Percentiles rank a stretch among this genome's conserved stretches.
Conservation (phyloP, 2,797 vertebrate genomes). For the Cichlasoma orientale region DNA sequence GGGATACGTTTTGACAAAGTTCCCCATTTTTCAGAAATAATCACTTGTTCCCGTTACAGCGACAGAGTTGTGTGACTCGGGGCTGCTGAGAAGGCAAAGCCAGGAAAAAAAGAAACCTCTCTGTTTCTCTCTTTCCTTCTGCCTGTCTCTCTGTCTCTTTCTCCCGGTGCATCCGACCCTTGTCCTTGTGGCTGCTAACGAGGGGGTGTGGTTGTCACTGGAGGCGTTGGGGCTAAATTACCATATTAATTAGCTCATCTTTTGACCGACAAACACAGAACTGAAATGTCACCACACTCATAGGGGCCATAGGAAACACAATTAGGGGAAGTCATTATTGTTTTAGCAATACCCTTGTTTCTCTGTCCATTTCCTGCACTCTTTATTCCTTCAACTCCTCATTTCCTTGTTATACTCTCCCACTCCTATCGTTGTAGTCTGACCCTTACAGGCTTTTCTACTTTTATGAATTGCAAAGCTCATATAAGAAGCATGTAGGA, state of each 20-base stretch:
- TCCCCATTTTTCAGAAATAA: constrained; percentile 81
- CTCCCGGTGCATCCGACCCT: constrained; percentile 47
- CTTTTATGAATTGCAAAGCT: constrained; percentile 31
- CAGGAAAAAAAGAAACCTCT: constrained; percentile 36
- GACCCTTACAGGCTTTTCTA: constrained; percentile 7
- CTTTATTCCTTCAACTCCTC: constrained; percentile 48
- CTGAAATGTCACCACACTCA: constrained; percentile 78
- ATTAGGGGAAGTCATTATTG: constrained; percentile 79
- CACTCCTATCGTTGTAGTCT: constrained; percentile 34
- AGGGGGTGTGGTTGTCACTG: constrained; percentile 78
- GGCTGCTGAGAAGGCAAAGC: constrained; percentile 60
- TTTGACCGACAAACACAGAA: constrained; percentile 78
- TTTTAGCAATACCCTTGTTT: constrained; percentile 60
- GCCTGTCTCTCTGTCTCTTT: constrained; percentile 16
- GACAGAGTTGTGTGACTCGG: constrained; percentile 66
- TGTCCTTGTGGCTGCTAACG: constrained; percentile 73
- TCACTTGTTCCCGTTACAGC: constrained; percentile 75
- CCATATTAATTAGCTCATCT: constrained; percentile 84
- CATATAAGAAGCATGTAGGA: constrained; percentile 20
- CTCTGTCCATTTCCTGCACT: constrained; percentile 63
- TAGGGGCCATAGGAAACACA: constrained; percentile 76
- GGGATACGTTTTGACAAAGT: constrained; percentile 77
- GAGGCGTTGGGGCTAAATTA: constrained; percentile 76
- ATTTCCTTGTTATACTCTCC: constrained; percentile 21
- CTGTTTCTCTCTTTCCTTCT: constrained; percentile 25